Evolutionary conservation across 2,113 vertebrate species (phyloP).

Genomic region (Hippocampus mohnikei): DNA sequence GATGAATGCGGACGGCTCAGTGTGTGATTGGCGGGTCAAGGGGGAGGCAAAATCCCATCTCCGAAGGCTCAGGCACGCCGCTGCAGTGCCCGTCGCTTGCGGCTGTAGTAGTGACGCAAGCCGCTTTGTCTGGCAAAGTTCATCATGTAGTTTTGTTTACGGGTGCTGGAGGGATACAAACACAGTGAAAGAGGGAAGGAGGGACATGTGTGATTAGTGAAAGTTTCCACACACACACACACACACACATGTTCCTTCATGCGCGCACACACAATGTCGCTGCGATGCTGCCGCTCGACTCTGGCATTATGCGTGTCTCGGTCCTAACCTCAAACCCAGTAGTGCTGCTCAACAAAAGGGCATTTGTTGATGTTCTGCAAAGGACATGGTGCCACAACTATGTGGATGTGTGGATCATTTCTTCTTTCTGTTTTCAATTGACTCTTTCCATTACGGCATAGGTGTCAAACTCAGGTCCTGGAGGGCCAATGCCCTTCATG

Average conservation of each 20-base stretch:
- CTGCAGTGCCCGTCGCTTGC: constrained; percentile 93
- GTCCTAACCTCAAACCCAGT: constrained; percentile 77
- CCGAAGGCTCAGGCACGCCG: constrained; percentile 77
- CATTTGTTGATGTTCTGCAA: constrained; percentile 30
- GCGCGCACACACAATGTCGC: constrained; percentile 30
- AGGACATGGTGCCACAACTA: constrained; percentile 24
- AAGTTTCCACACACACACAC: constrained; percentile 28
- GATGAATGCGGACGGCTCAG: constrained; percentile 42
- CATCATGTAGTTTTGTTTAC: constrained; percentile 99
- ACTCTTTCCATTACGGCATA: too few relatives aligned
- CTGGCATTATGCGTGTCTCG: constrained; percentile 46
- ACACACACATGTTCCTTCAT: constrained; percentile 33
- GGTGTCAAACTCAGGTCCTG: too few relatives aligned
- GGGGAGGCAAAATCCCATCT: constrained; percentile 57
- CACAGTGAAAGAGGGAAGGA: constrained; percentile 44
- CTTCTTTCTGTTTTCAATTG: too few relatives aligned
- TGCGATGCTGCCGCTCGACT: constrained; percentile 17
- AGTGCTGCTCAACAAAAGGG: constrained; percentile 38
- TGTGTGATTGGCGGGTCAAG: constrained; percentile 65
- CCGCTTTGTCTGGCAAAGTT: constrained; percentile 98
- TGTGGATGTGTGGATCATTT: constrained; percentile 12
- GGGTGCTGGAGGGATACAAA: constrained; percentile 82
- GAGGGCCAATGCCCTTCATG: too few relatives aligned
- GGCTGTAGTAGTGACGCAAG: constrained; percentile 95
- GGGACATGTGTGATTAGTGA: constrained; percentile 54